phyloP scores from a whole-genome alignment of 2,797 vertebrate genomes.

The Zenarchopterus dispar region DNA sequence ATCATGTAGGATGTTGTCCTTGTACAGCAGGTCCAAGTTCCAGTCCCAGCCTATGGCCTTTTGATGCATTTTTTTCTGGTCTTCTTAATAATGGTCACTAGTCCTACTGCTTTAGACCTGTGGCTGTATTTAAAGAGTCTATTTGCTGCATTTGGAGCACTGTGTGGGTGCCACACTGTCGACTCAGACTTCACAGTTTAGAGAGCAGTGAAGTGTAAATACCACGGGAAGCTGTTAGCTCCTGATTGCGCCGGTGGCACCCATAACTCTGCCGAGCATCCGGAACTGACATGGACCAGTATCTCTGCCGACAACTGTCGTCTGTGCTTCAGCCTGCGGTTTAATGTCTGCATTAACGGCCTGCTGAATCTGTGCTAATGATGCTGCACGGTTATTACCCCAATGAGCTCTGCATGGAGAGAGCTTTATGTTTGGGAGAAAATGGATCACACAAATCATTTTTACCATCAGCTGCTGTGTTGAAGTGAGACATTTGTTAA shows the following conservation, averaged over 20 bases:
- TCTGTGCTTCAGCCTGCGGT: conserved; percentile 63
- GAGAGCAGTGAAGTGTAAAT: conserved; percentile 60
- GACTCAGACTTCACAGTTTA: conserved; percentile 23
- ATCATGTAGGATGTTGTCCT: too few species aligned
- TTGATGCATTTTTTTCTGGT: too few species aligned
- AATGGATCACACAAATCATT: conserved; percentile 67
- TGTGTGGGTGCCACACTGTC: not conserved
- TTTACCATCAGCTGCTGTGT: conserved; percentile 64
- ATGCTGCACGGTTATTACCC: conserved; percentile 66
- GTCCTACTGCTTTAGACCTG: too few species aligned
- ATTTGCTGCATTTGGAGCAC: not conserved
- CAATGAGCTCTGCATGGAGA: conserved; percentile 33
- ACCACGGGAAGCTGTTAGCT: conserved; percentile 60
- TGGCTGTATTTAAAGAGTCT: too few species aligned
- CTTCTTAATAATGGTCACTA: too few species aligned
- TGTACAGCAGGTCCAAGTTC: too few species aligned
- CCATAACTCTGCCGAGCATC: conserved; percentile 53
- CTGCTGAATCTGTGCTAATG: conserved; percentile 74
- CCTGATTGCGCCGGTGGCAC: conserved; percentile 52
- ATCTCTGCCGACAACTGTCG: conserved; percentile 60
- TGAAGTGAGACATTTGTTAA: conserved; percentile 63
- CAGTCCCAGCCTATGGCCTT: too few species aligned
- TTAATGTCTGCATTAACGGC: conserved; percentile 74
- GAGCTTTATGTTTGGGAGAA: conserved; percentile 42
- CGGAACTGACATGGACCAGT: conserved; percentile 39